Base-by-base conservation (phyloP, 2,888 invertebrate species). In the Cryptus armator region DNA sequence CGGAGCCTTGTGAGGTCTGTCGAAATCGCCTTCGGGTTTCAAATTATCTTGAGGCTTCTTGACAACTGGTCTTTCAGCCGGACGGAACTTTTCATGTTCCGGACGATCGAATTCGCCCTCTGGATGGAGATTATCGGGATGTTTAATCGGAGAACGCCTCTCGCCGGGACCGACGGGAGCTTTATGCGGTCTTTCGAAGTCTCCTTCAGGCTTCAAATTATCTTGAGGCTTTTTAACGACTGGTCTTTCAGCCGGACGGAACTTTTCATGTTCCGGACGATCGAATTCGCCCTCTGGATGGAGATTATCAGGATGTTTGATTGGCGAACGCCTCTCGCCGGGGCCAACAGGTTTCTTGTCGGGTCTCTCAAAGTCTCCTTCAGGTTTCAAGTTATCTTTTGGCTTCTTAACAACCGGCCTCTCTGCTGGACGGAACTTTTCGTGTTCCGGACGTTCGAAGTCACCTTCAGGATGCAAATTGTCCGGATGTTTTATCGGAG, bases 401-500 rank as follows among this genome's bases (percentile, higher is more conserved):
- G 94, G 94, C 90, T 94, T 95, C 86, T 88, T 91, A 2, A 87
- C 71, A 6, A 87, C 86, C n/a, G 89, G 86, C 19, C 91, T 86
- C 48, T 91, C 91, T 0, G 80, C 86, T 9, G 71, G 83, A 14
- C 85, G 84, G 84, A 95, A 96, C 90, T 95, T 96, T 86, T 95
- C 95, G 16, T 92, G 91, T 6, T 87, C 87, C 0, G 89, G 92
- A 0, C 94, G 93, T 37, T 92, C 92, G 81, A 94, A 94, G 0
- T 96, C 95, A 0, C 96, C 95, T 87, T 96, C 96, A 0, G 96
- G 95, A 64, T 92, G 93, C 0, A 96, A 90, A 90, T 96, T 96
- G 88, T 96, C 96, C 9, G 92, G 86, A 89, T 92, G 93, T 71
- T 91, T 91, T 44, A 91, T 95, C 62, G 91, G 92, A 43, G 91